Conservation (phyloP, 2,888 invertebrate genomes). For the Hemistola chrysoprasaria region DNA sequence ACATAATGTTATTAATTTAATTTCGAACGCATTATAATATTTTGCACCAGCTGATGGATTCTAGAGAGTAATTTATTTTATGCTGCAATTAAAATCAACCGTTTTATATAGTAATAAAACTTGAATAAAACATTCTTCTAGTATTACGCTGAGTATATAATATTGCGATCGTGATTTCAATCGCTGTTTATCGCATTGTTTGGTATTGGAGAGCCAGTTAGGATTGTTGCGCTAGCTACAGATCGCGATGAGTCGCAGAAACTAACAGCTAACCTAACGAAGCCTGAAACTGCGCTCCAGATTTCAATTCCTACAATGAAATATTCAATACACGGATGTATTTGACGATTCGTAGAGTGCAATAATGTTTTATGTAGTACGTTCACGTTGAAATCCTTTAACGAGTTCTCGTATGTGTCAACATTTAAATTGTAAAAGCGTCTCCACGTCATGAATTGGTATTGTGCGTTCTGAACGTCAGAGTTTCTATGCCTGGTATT, state of each 20-base stretch:
- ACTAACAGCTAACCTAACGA: constrained; percentile 28
- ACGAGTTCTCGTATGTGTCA: constrained; percentile 2
- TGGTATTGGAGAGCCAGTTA: constrained; percentile 16
- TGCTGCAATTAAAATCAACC: constrained; percentile 17
- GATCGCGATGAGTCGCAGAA: constrained; percentile 28
- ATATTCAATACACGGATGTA: constrained; percentile 58
- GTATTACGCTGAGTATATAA: no score
- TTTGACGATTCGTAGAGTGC: constrained; percentile 47
- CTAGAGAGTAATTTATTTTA: no score
- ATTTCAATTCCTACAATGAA: constrained; percentile 63
- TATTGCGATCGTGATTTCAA: constrained; percentile 32
- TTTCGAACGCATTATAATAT: no score
- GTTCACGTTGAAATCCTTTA: constrained; percentile 32
- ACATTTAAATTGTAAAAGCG: no score
- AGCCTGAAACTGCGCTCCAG: constrained; percentile 30
- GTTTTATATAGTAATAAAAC: constrained; percentile 19
- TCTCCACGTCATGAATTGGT: no score
- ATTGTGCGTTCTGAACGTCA: no score
- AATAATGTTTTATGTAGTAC: constrained; percentile 42
- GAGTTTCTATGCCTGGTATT: no score
- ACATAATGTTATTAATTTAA: no score
- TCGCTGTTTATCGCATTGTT: constrained; percentile 43
- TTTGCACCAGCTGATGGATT: no score
- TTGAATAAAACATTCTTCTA: constrained; percentile 6
- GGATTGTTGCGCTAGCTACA: no score